Conservation (phyloP, 2,797 vertebrate genomes). For the Poecilia gillii region DNA sequence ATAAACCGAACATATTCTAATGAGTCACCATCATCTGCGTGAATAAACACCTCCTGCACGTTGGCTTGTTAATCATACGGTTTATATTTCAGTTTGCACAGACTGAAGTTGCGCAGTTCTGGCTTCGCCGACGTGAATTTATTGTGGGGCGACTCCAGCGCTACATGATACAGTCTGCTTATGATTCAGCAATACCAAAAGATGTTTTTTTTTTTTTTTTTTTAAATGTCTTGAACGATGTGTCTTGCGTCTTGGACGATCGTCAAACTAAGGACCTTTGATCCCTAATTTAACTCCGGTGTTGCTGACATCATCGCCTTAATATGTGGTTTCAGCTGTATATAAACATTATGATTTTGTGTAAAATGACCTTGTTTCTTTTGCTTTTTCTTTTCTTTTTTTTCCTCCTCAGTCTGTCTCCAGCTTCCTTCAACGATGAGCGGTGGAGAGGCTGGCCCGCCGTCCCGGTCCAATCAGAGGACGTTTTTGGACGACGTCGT, state of each 20-base stretch:
- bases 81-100: conserved; percentile 7
- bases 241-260: background rate
- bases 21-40: conserved; percentile 34
- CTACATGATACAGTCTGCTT: background rate
- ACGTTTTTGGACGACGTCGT: conserved; percentile 89
- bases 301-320: background rate
- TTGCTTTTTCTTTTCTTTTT: no score
- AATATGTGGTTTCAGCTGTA: background rate
- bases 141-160: conserved; percentile 2
- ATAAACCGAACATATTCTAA: conserved; percentile 24
- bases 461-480: conserved; percentile 81
- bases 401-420: background rate
- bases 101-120: conserved; percentile 12
- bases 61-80: conserved; percentile 14
- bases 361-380: background rate
- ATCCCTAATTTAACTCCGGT: background rate
- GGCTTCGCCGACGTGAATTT: conserved; percentile 10
- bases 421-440: conserved; percentile 84
- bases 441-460: conserved; percentile 75
- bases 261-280: background rate
- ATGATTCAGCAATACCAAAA: background rate
- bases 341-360: background rate
- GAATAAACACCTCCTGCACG: conserved; percentile 44
- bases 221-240: background rate
- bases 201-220: background rate